Evolutionary conservation across 2,888 invertebrate genomes (phyloP), one percentile per base, ranked within the genome.

Genomic region (Eudemis profundana): DNA sequence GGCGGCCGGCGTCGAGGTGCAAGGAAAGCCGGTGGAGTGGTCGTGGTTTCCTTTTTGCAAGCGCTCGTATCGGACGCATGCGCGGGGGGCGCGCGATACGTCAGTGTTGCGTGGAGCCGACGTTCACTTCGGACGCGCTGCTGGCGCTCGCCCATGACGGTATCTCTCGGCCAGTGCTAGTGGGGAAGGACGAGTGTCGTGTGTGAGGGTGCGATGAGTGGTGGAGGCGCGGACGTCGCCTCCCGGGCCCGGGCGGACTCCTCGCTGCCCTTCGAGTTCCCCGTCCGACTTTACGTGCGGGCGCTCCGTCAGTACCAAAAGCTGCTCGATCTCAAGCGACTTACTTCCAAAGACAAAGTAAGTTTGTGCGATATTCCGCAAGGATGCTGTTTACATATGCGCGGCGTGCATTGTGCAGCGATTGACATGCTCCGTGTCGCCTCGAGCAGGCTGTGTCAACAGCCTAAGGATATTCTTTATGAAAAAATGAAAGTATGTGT

Each of bases 241-340:
- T 84, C 89, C 81, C 81, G 89, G 71, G 73, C 78, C 68, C 72
- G 79, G 70, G 84, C 85, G 72, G 73, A 84, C 61, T 79, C 81
- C 54, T 76, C 84, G 66, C 72, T 86, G 71, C 83, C 88, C 50
- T 70, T 78, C 19, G 86, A 87, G 66, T 78, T 89, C 61, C 87
- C 93, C 47, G 92, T 93, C 73, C 85, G 93, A 68, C 84, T 94
- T 62, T 94, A 93, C 81, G 83, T 93, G 75, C 86, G 94, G 70
- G 94, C 94, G 68, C 93, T 94, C 29, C 93, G 94, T 66, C 94
- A 94, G 81, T 94, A 94, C 79, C 94, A 94, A 78, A 93, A 93
- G 80, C 88, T 94, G 67, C 85, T 94, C 71, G 93, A 94, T 81
- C 84, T 93, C 68, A 92, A 90, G 77, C 92, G 93, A 68, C 87